Base-by-base conservation (phyloP, 2,113 vertebrate species). In the Chascanopsetta lugubris region DNA sequence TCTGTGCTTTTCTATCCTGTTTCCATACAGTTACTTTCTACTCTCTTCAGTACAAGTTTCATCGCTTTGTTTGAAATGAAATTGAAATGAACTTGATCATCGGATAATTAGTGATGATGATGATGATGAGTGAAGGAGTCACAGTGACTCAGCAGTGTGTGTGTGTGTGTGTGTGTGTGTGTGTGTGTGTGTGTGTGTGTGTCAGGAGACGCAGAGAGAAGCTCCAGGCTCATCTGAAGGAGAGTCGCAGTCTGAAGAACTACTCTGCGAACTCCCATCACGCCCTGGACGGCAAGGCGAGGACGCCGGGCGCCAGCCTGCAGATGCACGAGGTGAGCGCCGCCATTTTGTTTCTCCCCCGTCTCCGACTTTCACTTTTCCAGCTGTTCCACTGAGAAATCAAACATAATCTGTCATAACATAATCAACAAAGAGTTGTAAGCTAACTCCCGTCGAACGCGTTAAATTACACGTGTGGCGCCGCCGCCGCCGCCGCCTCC, bases 141-240 rank as follows among this genome's bases (percentile, higher is more conserved):
- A 8, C 29, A 30, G 29, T 30, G 34, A 36, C n/a, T n/a, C n/a
- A n/a, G n/a, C 12, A 62, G 15, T 46, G n/a, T n/a, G n/a, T n/a
- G n/a, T n/a, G n/a, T n/a, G n/a, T n/a, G n/a, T n/a, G n/a, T n/a
- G n/a, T n/a, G n/a, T n/a, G n/a, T n/a, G n/a, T n/a, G n/a, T n/a
- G n/a, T n/a, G n/a, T n/a, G n/a, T n/a, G n/a, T n/a, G n/a, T n/a
- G n/a, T n/a, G n/a, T n/a, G n/a, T n/a, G n/a, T n/a, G n/a, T n/a
- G n/a, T 20, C 0, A 98, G 97, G 92, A 95, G 94, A 71, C 94
- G 95, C 86, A 89, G 94, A 69, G 96, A 97, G 89, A 95, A 96
- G 88, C 94, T 99, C 61, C 95, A 98, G 70, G 95, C 94, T 48
- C 96, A 99, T 80, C 85, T 97, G 90, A 99, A 97, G 87, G 96